Evolutionary conservation across 2,888 invertebrate species (phyloP).

Genomic region (Siphonodentalium dalli): DNA sequence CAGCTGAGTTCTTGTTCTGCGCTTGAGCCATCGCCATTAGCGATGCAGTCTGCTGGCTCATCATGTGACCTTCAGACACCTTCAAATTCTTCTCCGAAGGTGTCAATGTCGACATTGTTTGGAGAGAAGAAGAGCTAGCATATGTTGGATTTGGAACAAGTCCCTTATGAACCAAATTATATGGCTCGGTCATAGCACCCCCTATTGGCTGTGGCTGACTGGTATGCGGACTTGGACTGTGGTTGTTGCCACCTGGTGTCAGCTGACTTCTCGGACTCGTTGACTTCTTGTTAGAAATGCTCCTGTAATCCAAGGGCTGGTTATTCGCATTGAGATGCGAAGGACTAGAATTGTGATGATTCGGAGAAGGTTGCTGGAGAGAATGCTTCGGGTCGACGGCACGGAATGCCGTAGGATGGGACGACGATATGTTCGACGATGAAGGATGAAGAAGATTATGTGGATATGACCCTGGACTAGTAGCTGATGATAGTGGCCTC

Average conservation of each 20-base stretch:
- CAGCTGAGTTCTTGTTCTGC: too few species aligned
- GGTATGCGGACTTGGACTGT: conserved; percentile 8
- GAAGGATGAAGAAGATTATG: conserved; percentile 17
- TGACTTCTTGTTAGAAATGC: conserved; percentile 35
- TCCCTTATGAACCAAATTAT: conserved; percentile 64
- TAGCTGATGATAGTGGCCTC: conserved; percentile 27
- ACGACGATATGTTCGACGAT: conserved; percentile 27
- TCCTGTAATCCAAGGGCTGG: conserved; percentile 54
- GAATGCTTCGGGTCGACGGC: conserved; percentile 32
- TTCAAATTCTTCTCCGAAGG: conserved; percentile 29
- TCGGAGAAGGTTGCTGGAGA: too few species aligned
- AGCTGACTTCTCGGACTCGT: conserved; percentile 24
- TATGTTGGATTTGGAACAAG: conserved; percentile 66
- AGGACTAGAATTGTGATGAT: too few species aligned
- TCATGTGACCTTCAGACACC: conserved; percentile 24
- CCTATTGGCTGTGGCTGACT: conserved; percentile 10
- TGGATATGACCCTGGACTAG: conserved; percentile 29
- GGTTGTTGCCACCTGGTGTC: conserved; percentile 2
- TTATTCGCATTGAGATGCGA: conserved; percentile 47
- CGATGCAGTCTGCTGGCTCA: conserved; percentile 34
- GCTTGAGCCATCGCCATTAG: conserved; percentile 24
- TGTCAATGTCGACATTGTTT: conserved; percentile 24
- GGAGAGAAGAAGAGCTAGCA: conserved; percentile 59
- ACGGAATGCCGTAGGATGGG: conserved; percentile 38
- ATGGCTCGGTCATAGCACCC: conserved; percentile 43